Percentiles rank a stretch among this genome's conserved stretches.
Evolutionary conservation across 2,888 invertebrate species (phyloP).

Genomic region (Drosophila bunnanda): DNA sequence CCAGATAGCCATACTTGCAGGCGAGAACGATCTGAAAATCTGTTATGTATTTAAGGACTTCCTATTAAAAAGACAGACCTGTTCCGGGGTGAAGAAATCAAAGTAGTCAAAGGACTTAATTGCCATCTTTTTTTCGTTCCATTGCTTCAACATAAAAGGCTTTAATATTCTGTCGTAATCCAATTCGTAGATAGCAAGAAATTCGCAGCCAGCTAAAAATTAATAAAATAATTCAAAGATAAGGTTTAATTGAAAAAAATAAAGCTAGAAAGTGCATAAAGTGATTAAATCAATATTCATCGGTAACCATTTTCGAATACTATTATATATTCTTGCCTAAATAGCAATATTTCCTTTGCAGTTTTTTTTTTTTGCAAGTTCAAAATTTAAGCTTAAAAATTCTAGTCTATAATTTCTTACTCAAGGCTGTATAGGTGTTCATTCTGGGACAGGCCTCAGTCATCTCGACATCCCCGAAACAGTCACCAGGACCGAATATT

Average conservation of each 20-base stretch:
- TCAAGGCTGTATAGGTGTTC: conserved; percentile 61
- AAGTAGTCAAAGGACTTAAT: conserved; percentile 80
- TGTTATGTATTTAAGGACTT: background rate
- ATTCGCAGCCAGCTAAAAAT: conserved; percentile 86
- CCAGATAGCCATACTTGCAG: conserved; percentile 75
- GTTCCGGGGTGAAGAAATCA: conserved; percentile 69
- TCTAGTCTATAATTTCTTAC: too few relatives aligned
- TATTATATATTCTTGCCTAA: too few relatives aligned
- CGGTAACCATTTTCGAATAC: too few relatives aligned
- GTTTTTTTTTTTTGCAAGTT: too few relatives aligned
- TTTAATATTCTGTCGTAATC: conserved; percentile 86
- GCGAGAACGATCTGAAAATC: conserved; percentile 62
- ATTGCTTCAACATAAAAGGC: conserved; percentile 76
- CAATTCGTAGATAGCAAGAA: conserved; percentile 87
- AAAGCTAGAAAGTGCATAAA: too few relatives aligned
- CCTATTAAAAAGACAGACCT: conserved; percentile 60
- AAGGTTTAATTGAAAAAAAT: background rate
- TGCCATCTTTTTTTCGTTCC: conserved; percentile 78
- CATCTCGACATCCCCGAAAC: conserved; percentile 78
- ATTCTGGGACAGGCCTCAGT: conserved; percentile 58
- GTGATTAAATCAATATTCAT: too few relatives aligned
- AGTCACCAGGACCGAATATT: conserved; percentile 80
- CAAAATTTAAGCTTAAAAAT: too few relatives aligned
- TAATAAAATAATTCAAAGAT: background rate
- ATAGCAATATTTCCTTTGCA: too few relatives aligned